Conservation (phyloP, 2,113 vertebrate species). For the Notarius lentiginosus region DNA sequence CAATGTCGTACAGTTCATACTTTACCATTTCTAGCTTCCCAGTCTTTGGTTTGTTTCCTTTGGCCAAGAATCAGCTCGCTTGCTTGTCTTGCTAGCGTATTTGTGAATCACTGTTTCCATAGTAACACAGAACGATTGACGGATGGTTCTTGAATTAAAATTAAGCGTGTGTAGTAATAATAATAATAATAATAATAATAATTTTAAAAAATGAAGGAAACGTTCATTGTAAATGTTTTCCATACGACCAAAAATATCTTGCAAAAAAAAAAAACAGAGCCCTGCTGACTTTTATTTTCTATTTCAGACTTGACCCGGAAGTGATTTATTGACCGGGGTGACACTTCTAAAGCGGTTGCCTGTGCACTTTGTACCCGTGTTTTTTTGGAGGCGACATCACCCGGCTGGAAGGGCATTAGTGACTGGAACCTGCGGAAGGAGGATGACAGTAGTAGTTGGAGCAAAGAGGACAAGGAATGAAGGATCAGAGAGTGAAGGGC, state of each 20-base stretch:
- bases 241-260: background rate
- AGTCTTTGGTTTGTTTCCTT: background rate
- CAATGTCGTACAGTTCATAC: background rate
- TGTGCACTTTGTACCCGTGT: too few species aligned
- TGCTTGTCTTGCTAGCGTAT: slow-evolving; percentile 4
- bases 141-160: background rate
- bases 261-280: background rate
- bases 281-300: background rate
- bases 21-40: background rate
- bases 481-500: too few species aligned
- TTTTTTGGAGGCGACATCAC: too few species aligned
- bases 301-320: slow-evolving; percentile 30
- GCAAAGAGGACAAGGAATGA: too few species aligned
- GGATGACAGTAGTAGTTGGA: too few species aligned
- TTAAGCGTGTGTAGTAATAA: background rate
- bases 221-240: background rate
- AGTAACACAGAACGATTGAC: slow-evolving; percentile 36
- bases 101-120: slow-evolving; percentile 36
- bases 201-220: background rate
- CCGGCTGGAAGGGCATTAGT: too few species aligned
- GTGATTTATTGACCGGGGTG: background rate
- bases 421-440: too few species aligned
- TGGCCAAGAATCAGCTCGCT: background rate
- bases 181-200: too few species aligned
- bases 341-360: too few species aligned